Percentiles rank a stretch among this genome's conserved stretches.
These are phyloP conservation scores for Lates calcarifer DNA, from an alignment of 2,113 vertebrate genomes.

Conservation along the genomic window DNA sequence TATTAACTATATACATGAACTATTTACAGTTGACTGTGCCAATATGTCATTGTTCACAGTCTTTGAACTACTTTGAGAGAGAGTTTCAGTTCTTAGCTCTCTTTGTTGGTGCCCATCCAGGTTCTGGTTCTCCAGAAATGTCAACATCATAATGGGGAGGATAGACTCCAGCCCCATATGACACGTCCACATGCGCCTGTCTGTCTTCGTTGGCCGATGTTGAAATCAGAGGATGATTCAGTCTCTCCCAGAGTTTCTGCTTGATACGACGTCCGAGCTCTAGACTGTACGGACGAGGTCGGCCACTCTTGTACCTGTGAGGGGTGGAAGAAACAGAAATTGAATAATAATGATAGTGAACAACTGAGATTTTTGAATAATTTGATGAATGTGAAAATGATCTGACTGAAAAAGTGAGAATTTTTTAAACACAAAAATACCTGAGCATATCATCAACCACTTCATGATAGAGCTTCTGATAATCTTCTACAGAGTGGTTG, in stretches of 20 bases:
- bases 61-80: no score
- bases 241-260: background rate
- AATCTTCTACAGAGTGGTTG: background rate
- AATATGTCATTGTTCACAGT: no score
- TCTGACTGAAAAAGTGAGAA: background rate
- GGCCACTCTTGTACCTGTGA: background rate
- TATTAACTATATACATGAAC: no score
- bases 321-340: background rate
- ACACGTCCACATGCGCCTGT: no score
- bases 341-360: background rate
- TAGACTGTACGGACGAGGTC: background rate
- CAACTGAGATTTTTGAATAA: no score
- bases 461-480: background rate
- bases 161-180: no score
- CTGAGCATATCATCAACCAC: background rate
- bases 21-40: no score
- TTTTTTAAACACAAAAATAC: background rate
- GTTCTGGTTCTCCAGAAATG: no score
- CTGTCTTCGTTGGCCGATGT: background rate
- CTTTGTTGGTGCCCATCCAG: no score
- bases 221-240: background rate
- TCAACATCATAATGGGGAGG: no score
- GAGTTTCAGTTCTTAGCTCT: no score
- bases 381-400: background rate
- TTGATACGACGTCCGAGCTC: background rate